Percentiles rank a stretch among this genome's conserved stretches.
Conservation (phyloP, 2,113 vertebrate species). For the Gallinago media region DNA sequence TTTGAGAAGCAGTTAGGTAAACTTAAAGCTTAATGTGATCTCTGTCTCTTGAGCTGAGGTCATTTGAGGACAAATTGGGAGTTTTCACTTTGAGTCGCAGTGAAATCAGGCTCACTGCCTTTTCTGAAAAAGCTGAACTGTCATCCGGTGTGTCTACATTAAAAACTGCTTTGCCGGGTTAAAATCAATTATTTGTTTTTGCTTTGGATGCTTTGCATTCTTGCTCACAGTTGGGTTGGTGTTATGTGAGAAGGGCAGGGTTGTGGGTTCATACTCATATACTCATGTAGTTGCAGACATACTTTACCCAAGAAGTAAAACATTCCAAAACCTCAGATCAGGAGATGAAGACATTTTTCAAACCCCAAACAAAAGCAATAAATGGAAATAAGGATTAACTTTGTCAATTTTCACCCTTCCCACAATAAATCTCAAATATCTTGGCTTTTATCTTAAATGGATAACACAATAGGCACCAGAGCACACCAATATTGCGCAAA, state of each 20-base stretch:
- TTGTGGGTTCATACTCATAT: conserved; percentile 2
- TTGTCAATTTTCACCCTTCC: conserved; percentile 53
- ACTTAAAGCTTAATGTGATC: neutral
- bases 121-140: conserved; percentile 11
- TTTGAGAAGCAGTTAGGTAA: neutral
- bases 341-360: conserved; percentile 50
- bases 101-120: neutral
- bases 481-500: conserved; percentile 59
- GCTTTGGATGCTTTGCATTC: conserved; percentile 59
- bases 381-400: conserved; percentile 56
- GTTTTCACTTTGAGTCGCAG: neutral
- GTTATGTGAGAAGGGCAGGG: conserved; percentile 52
- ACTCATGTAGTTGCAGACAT: conserved; percentile 17
- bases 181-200: conserved; percentile 62
- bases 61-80: neutral
- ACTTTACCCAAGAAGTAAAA: conserved; percentile 31
- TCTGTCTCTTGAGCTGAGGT: neutral
- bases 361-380: conserved; percentile 60
- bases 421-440: conserved; percentile 55
- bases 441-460: conserved; percentile 57
- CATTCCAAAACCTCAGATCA: conserved; percentile 59
- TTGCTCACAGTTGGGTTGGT: conserved; percentile 53
- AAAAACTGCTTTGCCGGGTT: neutral
- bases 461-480: conserved; percentile 58
- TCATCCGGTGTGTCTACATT: neutral